phyloP scores from a whole-genome alignment of 2,113 vertebrate genomes.

The Sitta europaea region DNA sequence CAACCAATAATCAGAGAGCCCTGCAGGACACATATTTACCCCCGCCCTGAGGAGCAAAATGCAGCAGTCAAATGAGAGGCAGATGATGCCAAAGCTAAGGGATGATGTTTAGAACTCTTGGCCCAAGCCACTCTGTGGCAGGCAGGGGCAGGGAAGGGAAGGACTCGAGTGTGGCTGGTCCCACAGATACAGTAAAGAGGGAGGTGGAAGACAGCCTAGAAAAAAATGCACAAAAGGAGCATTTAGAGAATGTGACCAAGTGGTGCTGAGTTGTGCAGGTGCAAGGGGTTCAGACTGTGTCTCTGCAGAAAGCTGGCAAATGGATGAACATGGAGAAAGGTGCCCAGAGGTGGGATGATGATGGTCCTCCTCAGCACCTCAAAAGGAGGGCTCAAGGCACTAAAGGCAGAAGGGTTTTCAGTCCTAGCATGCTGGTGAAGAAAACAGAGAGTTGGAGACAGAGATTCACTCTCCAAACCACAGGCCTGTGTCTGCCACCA shows the following conservation, averaged over 20 bases:
- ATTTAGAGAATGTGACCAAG: background rate
- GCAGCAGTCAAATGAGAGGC: background rate
- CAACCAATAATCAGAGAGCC: background rate
- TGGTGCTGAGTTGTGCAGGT: background rate
- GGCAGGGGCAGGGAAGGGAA: background rate
- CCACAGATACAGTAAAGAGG: background rate
- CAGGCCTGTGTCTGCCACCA: background rate
- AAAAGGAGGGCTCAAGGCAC: background rate
- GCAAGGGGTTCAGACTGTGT: background rate
- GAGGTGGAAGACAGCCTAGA: background rate
- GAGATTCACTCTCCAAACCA: background rate
- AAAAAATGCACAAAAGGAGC: background rate
- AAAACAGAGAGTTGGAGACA: background rate
- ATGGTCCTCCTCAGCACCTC: background rate
- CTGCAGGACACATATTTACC: background rate
- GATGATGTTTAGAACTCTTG: background rate
- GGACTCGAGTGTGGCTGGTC: fast-evolving
- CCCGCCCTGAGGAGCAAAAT: background rate
- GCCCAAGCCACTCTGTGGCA: background rate
- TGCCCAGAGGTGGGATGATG: background rate
- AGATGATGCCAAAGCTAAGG: background rate
- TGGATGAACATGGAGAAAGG: background rate
- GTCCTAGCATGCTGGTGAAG: background rate
- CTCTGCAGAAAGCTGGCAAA: background rate
- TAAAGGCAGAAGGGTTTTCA: background rate